These are phyloP conservation scores for Myotis planiceps DNA, from an alignment of 2,797 vertebrate species.

Conservation along the genomic window DNA sequence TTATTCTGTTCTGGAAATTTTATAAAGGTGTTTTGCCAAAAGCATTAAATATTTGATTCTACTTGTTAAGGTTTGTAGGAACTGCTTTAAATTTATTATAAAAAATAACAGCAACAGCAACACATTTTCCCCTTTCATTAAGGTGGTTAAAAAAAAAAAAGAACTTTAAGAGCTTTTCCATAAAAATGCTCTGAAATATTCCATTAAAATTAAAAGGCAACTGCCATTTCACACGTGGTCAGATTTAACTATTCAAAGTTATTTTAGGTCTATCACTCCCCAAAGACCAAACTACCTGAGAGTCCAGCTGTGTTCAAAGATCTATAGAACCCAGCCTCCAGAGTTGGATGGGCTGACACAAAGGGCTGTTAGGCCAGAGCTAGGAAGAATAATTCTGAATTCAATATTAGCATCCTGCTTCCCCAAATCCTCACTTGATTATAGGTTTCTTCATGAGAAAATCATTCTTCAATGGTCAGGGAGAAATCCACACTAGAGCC, in stretches of 20 bases:
- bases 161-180: slow-evolving; percentile 75
- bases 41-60: slow-evolving; percentile 79
- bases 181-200: slow-evolving; percentile 82
- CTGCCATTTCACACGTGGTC: slow-evolving; percentile 85
- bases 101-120: slow-evolving; percentile 76
- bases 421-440: neutral
- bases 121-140: slow-evolving; percentile 79
- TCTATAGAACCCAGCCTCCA: slow-evolving; percentile 51
- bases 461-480: neutral
- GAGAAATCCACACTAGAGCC: neutral
- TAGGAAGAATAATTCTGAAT: neutral
- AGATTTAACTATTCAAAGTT: slow-evolving; percentile 85
- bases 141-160: slow-evolving; percentile 77
- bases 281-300: slow-evolving; percentile 81
- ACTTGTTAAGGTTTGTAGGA: slow-evolving; percentile 79
- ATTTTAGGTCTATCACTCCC: slow-evolving; percentile 76
- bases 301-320: slow-evolving; percentile 86
- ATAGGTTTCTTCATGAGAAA: neutral
- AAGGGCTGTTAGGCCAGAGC: neutral
- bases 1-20: slow-evolving; percentile 78
- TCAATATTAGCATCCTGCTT: neutral
- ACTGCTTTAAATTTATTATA: slow-evolving; percentile 81
- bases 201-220: slow-evolving; percentile 83
- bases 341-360: neutral
- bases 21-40: slow-evolving; percentile 72